A percentile compares a stretch with the other conserved stretches of the same genome.
These are phyloP conservation scores for Cantharis lateralis DNA, from an alignment of 2,888 invertebrate genomes.

Conservation along the genomic window DNA sequence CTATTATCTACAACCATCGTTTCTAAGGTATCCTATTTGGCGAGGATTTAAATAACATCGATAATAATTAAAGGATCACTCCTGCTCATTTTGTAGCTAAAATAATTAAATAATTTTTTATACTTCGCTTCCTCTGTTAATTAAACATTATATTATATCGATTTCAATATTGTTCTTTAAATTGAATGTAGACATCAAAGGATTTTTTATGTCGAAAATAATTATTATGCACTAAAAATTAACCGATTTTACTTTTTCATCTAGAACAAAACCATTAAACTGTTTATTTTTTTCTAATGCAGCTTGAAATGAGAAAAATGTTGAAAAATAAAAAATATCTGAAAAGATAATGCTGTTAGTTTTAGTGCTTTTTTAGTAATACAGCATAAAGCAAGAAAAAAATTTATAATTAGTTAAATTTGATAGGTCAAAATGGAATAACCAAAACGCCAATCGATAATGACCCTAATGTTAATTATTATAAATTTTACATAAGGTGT, in stretches of 20 bases:
- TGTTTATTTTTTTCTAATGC: neutral
- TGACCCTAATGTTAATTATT: neutral
- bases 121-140: neutral
- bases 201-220: neutral
- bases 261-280: neutral
- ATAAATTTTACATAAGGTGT: neutral
- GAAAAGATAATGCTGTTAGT: neutral
- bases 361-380: neutral
- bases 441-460: neutral
- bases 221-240: neutral
- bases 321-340: neutral
- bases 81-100: conserved; percentile 41
- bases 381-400: neutral
- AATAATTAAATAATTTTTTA: conserved; percentile 6
- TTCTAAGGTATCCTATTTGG: conserved; percentile 51
- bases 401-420: neutral
- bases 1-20: conserved; percentile 52
- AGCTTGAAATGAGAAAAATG: neutral
- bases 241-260: neutral
- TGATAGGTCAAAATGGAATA: neutral
- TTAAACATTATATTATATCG: neutral
- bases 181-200: neutral
- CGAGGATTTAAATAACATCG: conserved; percentile 43
- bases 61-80: conserved; percentile 46
- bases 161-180: neutral